These are phyloP conservation scores for Trichoplusia ni DNA, from an alignment of 1,140 invertebrate genomes.

Conservation along the genomic window DNA sequence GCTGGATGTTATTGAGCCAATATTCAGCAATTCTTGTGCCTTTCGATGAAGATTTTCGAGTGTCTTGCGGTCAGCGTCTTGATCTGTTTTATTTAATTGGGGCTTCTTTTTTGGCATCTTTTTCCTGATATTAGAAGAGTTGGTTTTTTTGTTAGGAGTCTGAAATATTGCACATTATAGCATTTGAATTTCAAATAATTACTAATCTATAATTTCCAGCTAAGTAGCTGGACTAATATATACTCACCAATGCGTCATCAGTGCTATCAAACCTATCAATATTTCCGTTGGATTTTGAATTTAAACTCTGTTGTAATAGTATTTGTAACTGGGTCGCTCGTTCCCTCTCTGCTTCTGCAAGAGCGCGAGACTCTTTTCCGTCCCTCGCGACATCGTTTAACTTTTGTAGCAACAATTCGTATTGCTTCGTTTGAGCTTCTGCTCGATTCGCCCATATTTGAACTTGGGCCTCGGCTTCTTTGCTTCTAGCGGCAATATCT, in stretches of 20 bases:
- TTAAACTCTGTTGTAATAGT: slow-evolving; percentile 50
- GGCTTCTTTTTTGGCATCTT: not conserved
- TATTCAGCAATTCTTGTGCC: slow-evolving; percentile 69
- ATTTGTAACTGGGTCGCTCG: slow-evolving; percentile 53
- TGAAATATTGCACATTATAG: not conserved
- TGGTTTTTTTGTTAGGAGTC: not conserved
- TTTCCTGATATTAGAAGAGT: not conserved
- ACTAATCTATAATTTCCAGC: not conserved
- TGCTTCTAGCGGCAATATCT: slow-evolving; percentile 51
- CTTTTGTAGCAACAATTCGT: slow-evolving; percentile 64
- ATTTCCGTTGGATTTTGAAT: slow-evolving; percentile 12
- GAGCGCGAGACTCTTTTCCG: slow-evolving; percentile 55
- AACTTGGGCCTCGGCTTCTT: slow-evolving; percentile 63
- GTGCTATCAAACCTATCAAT: not conserved
- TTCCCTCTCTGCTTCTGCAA: slow-evolving; percentile 62
- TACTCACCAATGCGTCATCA: slow-evolving; percentile 12
- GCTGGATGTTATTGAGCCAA: slow-evolving; percentile 50
- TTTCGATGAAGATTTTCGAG: slow-evolving; percentile 67
- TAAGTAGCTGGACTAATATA: not conserved
- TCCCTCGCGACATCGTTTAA: slow-evolving; percentile 63
- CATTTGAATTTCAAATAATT: not conserved
- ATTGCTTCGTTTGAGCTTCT: slow-evolving; percentile 66
- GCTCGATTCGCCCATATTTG: slow-evolving; percentile 57
- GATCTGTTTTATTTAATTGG: not conserved
- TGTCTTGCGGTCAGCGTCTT: slow-evolving; percentile 43